These are phyloP conservation scores for Leptodactylus fuscus DNA, from an alignment of 2,113 vertebrate genomes.

Conservation along the genomic window DNA sequence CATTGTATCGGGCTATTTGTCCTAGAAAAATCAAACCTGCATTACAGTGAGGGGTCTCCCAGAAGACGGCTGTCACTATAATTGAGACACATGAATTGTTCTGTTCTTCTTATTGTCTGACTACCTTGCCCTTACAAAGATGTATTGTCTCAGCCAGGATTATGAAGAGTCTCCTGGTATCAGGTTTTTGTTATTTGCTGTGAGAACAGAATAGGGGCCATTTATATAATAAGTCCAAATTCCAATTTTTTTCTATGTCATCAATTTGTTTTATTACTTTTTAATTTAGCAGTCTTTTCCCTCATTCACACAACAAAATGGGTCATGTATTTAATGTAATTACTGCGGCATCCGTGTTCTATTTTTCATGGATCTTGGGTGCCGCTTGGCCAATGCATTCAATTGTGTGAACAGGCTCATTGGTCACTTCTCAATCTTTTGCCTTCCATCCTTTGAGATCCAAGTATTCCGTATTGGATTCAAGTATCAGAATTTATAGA, in stretches of 20 bases:
- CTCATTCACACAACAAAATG: too few relatives aligned
- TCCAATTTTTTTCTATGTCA: background rate
- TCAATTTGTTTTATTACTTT: background rate
- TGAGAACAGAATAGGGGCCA: background rate
- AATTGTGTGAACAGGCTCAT: too few relatives aligned
- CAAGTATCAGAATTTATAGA: too few relatives aligned
- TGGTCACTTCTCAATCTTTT: too few relatives aligned
- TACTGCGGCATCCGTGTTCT: too few relatives aligned
- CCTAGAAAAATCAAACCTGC: background rate
- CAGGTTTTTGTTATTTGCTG: background rate
- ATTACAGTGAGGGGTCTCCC: background rate
- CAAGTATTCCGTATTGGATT: too few relatives aligned
- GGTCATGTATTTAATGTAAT: too few relatives aligned
- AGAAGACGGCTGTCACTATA: constrained; percentile 31
- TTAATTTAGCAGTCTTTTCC: too few relatives aligned
- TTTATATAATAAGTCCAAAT: background rate
- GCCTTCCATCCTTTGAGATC: too few relatives aligned
- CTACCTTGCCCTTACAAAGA: background rate
- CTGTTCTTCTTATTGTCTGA: constrained; percentile 21
- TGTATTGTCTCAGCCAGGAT: background rate
- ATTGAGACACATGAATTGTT: background rate
- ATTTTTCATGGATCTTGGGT: too few relatives aligned
- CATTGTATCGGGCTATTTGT: background rate
- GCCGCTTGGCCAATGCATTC: too few relatives aligned
- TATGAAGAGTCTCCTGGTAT: background rate